phyloP scores from a whole-genome alignment of 2,888 invertebrate genomes.

The Conchocele bisecta region DNA sequence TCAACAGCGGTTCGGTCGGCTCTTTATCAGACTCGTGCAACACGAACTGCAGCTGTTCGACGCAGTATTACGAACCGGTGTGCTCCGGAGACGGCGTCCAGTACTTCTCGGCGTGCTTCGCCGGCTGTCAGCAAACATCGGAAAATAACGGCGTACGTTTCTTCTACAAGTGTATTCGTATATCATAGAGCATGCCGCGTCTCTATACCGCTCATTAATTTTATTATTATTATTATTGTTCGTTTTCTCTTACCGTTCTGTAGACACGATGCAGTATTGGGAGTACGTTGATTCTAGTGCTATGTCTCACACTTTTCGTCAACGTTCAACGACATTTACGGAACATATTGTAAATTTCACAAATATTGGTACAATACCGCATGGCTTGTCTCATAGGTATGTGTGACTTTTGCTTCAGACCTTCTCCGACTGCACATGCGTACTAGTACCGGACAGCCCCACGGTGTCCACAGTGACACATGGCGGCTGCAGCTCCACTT shows the following conservation, averaged over 20 bases:
- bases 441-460: slow-evolving; percentile 13
- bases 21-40: slow-evolving; percentile 40
- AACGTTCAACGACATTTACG: too few relatives aligned
- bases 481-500: slow-evolving; percentile 48
- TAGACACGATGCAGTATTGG: too few relatives aligned
- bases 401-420: slow-evolving; percentile 36
- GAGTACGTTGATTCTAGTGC: too few relatives aligned
- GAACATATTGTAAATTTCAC: too few relatives aligned
- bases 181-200: too few relatives aligned
- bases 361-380: too few relatives aligned
- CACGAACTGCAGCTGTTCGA: slow-evolving; percentile 51
- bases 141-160: slow-evolving; percentile 14
- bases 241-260: too few relatives aligned
- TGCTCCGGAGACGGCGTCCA: slow-evolving; percentile 47
- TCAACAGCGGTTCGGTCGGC: neutral
- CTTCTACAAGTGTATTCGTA: neutral
- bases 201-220: too few relatives aligned
- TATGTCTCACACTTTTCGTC: too few relatives aligned
- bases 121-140: slow-evolving; percentile 85
- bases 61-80: slow-evolving; percentile 51
- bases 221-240: too few relatives aligned
- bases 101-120: slow-evolving; percentile 86
- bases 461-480: slow-evolving; percentile 3
- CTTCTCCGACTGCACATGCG: slow-evolving; percentile 67
- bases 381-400: neutral